phyloP scores from a whole-genome alignment of 2,113 vertebrate genomes.

The Ammodytes dubius region DNA sequence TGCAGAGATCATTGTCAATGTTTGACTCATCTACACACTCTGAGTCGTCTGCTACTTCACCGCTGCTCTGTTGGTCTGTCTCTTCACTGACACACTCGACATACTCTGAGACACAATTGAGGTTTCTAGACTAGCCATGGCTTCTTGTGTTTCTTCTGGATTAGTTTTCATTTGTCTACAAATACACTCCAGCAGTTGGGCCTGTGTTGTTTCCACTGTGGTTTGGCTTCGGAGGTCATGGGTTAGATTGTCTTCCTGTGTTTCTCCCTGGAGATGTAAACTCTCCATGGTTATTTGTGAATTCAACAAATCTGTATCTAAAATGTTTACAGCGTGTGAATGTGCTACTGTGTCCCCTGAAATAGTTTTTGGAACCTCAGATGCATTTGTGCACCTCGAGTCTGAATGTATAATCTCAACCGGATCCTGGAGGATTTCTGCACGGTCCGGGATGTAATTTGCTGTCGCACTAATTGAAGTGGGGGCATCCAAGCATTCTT shows the following conservation, averaged over 20 bases:
- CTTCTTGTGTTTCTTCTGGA: slow-evolving; percentile 5
- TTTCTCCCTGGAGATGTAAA: slow-evolving; percentile 23
- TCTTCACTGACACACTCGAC: slow-evolving; percentile 4
- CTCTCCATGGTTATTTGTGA: slow-evolving; percentile 4
- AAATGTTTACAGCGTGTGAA: background rate
- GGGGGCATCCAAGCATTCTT: background rate
- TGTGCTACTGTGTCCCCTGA: background rate
- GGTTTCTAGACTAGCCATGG: background rate
- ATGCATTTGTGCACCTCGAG: background rate
- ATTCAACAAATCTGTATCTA: slow-evolving; percentile 10
- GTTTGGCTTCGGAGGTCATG: slow-evolving; percentile 7
- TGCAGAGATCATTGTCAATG: background rate
- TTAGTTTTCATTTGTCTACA: background rate
- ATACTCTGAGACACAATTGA: background rate
- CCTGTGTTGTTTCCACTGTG: slow-evolving; percentile 2
- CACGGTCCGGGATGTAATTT: background rate
- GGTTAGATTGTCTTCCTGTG: slow-evolving; percentile 18
- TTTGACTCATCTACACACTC: slow-evolving; percentile 3
- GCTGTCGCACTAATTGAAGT: background rate
- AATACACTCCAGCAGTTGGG: background rate
- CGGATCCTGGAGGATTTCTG: slow-evolving; percentile 9
- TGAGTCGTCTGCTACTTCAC: background rate
- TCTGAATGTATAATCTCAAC: slow-evolving; percentile 1
- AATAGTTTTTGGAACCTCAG: background rate
- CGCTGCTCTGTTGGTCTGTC: background rate